Base-by-base conservation (phyloP, 1,140 invertebrate genomes). In the Lutraria rhynchaena region DNA sequence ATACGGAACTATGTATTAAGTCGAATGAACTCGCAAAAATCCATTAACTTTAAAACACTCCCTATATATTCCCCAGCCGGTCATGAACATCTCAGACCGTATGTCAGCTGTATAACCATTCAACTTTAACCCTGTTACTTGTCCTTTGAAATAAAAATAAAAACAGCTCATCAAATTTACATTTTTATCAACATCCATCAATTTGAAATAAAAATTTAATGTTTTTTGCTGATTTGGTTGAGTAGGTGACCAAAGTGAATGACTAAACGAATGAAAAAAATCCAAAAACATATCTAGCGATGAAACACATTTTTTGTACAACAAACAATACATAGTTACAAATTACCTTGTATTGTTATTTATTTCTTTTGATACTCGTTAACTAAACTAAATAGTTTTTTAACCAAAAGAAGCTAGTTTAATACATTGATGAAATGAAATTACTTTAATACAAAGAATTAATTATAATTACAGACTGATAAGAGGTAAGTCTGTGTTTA, bases 171-270 rank as follows among this genome's bases (percentile, higher is more conserved):
- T 58, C 57, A 74, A 60, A 74, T 58, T 74, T 58, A 74, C 55
- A 74, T 74, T 61, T 74, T 74, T 74, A 74, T 74, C 71, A 17
- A 31, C 27, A 74, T 60, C 13, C 71, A 74, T 74, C 71, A 74
- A 24, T 63, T 63, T 77, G 58, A 77, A 77, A 77, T 77, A 63
- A 77, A 63, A 77, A 63, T 77, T 63, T 77, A 77, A 77, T 77
- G 74, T 41, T 37, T 63, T 77, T 65, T 77, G n/a, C 41, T 31
- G 60, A 65, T 77, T 53, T 65, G 58, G 46, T 49, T 77, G 70
- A 74, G 70, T 53, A 60, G 55, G 51, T 70, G 67, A 70, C 67
- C 67, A 70, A 53, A 37, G 29, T 51, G 46, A 70, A 37, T 70
- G 67, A 70, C 53, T 31, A 70, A 51, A 53, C 15, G 44, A 35